Conservation (phyloP, 2,113 vertebrate genomes). For the Raja brachyura region DNA sequence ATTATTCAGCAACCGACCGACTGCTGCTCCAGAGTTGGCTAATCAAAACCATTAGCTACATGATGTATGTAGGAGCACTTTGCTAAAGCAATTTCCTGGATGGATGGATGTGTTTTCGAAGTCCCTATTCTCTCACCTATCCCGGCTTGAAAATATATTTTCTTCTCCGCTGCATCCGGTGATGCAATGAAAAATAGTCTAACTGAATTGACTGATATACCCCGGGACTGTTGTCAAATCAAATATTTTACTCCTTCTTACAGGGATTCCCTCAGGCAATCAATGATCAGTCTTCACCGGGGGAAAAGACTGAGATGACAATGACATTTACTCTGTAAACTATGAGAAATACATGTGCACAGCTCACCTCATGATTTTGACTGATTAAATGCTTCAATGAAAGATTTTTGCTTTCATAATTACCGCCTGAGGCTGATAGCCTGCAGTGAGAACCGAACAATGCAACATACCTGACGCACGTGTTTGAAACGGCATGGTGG, state of each 20-base stretch:
- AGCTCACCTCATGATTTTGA: background rate
- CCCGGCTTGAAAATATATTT: background rate
- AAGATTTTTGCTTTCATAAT: constrained; percentile 15
- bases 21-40: background rate
- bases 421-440: background rate
- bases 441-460: background rate
- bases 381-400: background rate
- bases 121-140: background rate
- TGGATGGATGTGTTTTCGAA: background rate
- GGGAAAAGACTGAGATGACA: background rate
- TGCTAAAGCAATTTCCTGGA: background rate
- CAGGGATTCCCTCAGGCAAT: constrained; percentile 15
- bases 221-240: constrained; percentile 1
- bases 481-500: no score
- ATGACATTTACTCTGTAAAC: background rate
- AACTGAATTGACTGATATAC: background rate
- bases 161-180: background rate
- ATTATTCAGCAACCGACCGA: background rate
- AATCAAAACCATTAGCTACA: background rate
- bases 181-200: background rate
- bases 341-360: background rate
- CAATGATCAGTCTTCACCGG: background rate
- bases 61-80: background rate
- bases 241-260: constrained; percentile 22
- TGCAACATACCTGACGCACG: background rate